Evolutionary conservation across 1,140 invertebrate genomes (phyloP), one percentile per base, ranked within the genome.

Genomic region (Zaprionus inermis): DNA sequence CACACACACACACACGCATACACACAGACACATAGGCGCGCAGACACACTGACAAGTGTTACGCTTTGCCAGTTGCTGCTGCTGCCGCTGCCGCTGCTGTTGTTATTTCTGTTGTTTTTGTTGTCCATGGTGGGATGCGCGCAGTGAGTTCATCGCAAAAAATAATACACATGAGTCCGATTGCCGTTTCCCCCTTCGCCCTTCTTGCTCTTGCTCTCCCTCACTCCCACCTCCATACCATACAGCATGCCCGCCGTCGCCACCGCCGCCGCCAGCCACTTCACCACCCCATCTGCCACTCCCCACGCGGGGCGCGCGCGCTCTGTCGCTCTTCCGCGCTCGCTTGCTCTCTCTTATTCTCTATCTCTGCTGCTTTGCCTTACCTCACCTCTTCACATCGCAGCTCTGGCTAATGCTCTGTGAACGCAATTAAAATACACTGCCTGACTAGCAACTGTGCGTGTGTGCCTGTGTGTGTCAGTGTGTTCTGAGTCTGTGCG

Each of bases 121-220:
- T 85, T 74, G 64, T 79, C 72, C 72, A 76, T 77, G 71, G 75
- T 70, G 72, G 78, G 76, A 81, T 89, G 84, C 71, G 74, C 81
- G 55, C 74, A 88, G 83, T 88, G 83, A 88, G 84, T 88, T 88
- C 83, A 88, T 88, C 83, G 83, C 83, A 88, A 88, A 88, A 89
- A 88, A 88, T 86, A 86, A 86, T 83, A 83, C 83, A 82, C 83
- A 82, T 68, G 64, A 72, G 55, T 38, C 32, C 58, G 67, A 70
- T 61, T 63, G 65, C 65, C 57, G 32, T 59, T n/a, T n/a, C 11
- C 56, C 49, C 51, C 18, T 30, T n/a, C n/a, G 18, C 11, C 32
- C 41, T 32, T 32, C 44, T 22, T 16, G 14, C 56, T 14, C 20
- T 38, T 18, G 22, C 20, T 44, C 57, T n/a, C 57, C 34, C 22